A percentile compares a stretch with the other conserved stretches of the same genome.
Evolutionary conservation across 2,888 invertebrate species (phyloP).

Genomic region (Lordiphosa fenestrarum): DNA sequence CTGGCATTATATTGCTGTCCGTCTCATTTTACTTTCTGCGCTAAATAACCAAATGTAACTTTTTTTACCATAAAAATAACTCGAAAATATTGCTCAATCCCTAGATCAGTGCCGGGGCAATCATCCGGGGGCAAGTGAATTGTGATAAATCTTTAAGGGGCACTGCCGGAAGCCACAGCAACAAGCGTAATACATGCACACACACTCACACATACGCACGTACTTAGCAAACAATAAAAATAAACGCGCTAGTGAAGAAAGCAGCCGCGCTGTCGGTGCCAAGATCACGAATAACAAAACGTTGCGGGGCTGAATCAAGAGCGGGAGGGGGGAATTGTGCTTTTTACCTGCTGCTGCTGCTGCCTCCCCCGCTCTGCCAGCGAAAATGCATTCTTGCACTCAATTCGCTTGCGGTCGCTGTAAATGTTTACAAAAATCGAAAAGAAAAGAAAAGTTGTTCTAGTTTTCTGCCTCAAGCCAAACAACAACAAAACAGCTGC

Average conservation of each 20-base stretch:
- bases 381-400: conserved; percentile 43
- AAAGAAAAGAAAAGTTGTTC: conserved; percentile 19
- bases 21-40: too few relatives aligned
- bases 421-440: conserved; percentile 60
- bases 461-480: conserved; percentile 9
- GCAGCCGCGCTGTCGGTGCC: conserved; percentile 1
- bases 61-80: conserved; percentile 4
- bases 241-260: conserved; percentile 1
- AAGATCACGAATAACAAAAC: too few relatives aligned
- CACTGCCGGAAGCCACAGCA: conserved; percentile 5
- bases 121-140: not conserved
- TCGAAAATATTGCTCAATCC: conserved; percentile 11
- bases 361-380: conserved; percentile 11
- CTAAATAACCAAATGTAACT: not conserved
- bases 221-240: conserved; percentile 10
- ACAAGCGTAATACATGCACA: conserved; percentile 6
- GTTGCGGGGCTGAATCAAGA: too few relatives aligned
- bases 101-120: not conserved
- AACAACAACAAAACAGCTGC: conserved; percentile 40
- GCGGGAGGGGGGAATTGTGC: conserved; percentile 8
- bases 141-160: conserved; percentile 1
- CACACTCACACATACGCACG: not conserved
- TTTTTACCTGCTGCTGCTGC: conserved; percentile 14
- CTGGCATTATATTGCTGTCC: too few relatives aligned
- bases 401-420: conserved; percentile 27